Evolutionary conservation across 1,140 invertebrate genomes (phyloP).

Genomic region (Scylla paramamosain): DNA sequence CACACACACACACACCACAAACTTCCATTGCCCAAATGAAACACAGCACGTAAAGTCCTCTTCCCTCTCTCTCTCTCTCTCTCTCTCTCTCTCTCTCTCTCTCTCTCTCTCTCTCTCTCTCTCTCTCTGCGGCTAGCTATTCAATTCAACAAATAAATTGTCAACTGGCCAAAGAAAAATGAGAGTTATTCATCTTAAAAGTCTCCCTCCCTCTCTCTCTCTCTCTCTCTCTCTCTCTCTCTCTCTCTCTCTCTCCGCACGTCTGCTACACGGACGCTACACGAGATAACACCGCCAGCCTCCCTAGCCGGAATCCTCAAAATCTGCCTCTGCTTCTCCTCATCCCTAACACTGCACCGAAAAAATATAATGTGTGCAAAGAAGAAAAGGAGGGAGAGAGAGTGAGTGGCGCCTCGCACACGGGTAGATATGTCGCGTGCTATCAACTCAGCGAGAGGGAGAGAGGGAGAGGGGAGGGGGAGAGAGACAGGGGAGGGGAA

Average conservation of each 20-base stretch:
- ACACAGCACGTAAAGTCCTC: background rate
- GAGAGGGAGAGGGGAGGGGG: too few relatives aligned
- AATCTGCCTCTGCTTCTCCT: too few relatives aligned
- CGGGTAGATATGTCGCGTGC: background rate
- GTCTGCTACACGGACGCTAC: too few relatives aligned
- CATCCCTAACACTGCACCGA: background rate
- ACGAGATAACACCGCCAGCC: too few relatives aligned
- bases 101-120: slow-evolving; percentile 6
- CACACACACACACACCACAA: background rate
- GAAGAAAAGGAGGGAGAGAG: too few relatives aligned
- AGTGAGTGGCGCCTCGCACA: background rate
- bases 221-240: slow-evolving; percentile 8
- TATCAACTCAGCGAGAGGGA: background rate
- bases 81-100: slow-evolving; percentile 11
- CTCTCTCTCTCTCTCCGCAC: background rate
- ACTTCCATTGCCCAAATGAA: background rate
- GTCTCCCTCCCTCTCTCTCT: background rate
- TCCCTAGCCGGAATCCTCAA: too few relatives aligned
- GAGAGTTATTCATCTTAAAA: too few relatives aligned
- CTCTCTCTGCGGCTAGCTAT: background rate
- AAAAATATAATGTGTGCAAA: too few relatives aligned
- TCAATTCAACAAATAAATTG: too few relatives aligned
- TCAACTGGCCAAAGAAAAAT: too few relatives aligned
- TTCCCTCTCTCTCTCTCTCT: background rate
- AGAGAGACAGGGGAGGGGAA: too few relatives aligned